phyloP scores from a whole-genome alignment of 35 echinoderm and acorn worm species.

The Strongylocentrotus purpuratus region DNA sequence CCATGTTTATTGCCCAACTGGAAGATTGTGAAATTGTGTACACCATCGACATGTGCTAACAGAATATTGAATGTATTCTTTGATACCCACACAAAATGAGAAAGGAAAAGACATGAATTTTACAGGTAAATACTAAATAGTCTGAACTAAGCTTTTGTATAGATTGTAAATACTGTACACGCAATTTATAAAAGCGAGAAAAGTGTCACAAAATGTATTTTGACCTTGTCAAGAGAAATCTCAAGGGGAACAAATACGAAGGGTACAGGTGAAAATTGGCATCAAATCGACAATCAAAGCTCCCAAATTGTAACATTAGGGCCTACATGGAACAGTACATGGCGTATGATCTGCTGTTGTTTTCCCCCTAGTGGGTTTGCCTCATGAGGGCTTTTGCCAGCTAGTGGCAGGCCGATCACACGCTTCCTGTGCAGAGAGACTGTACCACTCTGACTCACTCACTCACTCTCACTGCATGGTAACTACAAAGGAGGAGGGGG shows the following conservation, averaged over 20 bases:
- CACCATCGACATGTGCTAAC: not conserved
- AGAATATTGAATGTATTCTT: not conserved
- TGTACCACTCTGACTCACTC: slow-evolving; percentile 20
- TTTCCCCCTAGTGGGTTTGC: slow-evolving; percentile 15
- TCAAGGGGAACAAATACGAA: not conserved
- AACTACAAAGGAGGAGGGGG: slow-evolving; percentile 13
- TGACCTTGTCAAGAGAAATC: not conserved
- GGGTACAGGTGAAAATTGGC: not conserved
- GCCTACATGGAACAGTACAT: not conserved
- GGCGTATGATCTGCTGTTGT: not conserved
- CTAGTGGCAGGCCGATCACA: slow-evolving; percentile 40
- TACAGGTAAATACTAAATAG: not conserved
- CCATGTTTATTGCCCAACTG: not conserved
- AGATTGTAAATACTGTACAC: not conserved
- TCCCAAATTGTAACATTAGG: not conserved
- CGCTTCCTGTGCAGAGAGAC: slow-evolving; percentile 51
- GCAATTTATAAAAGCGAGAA: not conserved
- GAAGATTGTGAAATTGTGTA: not conserved
- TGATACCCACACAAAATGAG: not conserved
- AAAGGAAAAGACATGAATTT: not conserved
- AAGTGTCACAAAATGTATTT: not conserved
- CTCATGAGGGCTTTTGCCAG: slow-evolving; percentile 40
- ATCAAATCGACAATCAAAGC: not conserved
- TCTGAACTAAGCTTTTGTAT: not conserved
- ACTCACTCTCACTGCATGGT: slow-evolving; percentile 25